Base-by-base conservation (phyloP, 2,797 vertebrate species). In the Rhincodon typus region DNA sequence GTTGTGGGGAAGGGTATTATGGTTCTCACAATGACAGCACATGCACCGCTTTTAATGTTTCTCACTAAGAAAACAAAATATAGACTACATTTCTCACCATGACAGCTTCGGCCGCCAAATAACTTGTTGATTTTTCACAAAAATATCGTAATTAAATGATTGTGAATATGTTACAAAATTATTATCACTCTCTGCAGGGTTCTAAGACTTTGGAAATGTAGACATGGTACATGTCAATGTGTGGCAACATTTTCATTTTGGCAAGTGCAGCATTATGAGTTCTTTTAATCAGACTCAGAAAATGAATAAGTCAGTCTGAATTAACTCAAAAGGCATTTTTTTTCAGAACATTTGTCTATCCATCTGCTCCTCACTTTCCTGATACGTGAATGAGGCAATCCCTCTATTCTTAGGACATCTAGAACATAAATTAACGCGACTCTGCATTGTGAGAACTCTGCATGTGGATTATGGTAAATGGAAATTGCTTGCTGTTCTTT, bases 161-260 rank as follows among this genome's bases (percentile, higher is more conserved):
- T 10, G n/a, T 42, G n/a, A n/a, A 12, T 38, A 8, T 67, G n/a
- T 69, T 53, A n/a, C 6, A 30, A 62, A 66, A 91, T 66, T 91
- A n/a, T 62, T 66, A 93, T 93, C 90, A 69, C 66, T 53, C 90
- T 93, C 90, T 67, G 90, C 66, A 69, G n/a, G 21, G 66, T 42
- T 93, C 42, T 84, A 8, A 84, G 82, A 46, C 42, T 84, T 84
- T 84, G 82, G 42, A 84, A 84, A 84, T 7, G 38, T 42, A 84
- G 42, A 19, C 21, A 8, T 19, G 82, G 42, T 46, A 23, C 8
- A 23, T 84, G 82, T 46, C 19, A n/a, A n/a, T 46, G 42, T 23
- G 42, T 6, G 42, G 21, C 0, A 84, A 27, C 30, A 17, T 57
- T 88, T 62, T 62, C 57, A 57, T 62, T 57, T 90, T 57, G 30